A percentile compares a stretch with the other conserved stretches of the same genome.
These are phyloP conservation scores for Hephaestus fuliginosus DNA, from an alignment of 2,797 vertebrate species.

Conservation along the genomic window DNA sequence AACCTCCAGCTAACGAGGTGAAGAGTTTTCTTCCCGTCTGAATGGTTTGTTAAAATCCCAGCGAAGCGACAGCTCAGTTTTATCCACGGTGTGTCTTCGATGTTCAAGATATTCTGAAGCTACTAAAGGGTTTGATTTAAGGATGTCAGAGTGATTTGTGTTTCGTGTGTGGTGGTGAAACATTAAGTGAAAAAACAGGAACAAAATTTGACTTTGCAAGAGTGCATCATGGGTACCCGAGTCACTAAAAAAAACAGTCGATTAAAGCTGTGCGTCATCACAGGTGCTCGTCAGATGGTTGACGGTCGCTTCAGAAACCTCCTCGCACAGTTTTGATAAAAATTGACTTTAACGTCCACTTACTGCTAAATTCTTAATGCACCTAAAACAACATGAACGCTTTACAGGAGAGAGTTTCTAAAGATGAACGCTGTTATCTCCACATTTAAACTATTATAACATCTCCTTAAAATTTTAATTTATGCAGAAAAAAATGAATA, in stretches of 20 bases:
- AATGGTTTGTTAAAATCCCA: background rate
- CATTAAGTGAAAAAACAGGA: background rate
- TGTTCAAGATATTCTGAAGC: slow-evolving; percentile 23
- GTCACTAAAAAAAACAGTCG: background rate
- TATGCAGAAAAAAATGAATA: no score
- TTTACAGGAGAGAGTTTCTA: background rate
- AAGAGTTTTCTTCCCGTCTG: background rate
- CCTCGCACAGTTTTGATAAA: background rate
- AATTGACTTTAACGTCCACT: background rate
- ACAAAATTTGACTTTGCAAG: background rate
- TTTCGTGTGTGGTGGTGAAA: background rate
- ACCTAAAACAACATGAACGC: background rate
- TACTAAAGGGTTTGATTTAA: slow-evolving; percentile 20
- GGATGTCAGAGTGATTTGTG: background rate
- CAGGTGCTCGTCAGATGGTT: background rate
- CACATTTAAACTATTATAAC: background rate
- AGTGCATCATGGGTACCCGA: background rate
- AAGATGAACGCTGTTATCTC: background rate
- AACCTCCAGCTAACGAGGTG: no score
- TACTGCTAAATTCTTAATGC: no score
- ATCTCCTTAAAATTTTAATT: no score
- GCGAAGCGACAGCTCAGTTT: background rate
- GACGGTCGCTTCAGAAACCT: background rate
- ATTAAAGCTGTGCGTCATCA: background rate
- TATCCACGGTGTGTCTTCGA: background rate